Evolutionary conservation across 2,797 vertebrate species (phyloP).

Genomic region (Rhinoraja longicauda): DNA sequence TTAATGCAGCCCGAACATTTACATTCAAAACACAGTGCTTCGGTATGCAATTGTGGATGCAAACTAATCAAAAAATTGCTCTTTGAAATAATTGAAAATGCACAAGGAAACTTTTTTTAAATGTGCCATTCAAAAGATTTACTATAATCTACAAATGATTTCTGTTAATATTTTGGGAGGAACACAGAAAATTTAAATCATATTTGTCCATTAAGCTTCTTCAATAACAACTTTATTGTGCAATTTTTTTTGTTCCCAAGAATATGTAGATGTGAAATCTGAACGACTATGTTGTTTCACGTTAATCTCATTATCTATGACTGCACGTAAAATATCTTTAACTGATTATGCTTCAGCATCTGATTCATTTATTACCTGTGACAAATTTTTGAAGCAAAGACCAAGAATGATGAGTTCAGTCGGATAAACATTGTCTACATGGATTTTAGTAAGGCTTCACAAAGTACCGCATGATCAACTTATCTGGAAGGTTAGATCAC

Average conservation of each 20-base stretch:
- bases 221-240: background rate
- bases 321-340: background rate
- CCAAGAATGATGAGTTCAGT: too few relatives aligned
- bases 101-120: background rate
- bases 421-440: too few relatives aligned
- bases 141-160: slow-evolving; percentile 4
- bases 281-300: background rate
- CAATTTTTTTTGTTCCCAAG: background rate
- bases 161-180: background rate
- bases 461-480: too few relatives aligned
- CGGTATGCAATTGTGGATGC: background rate
- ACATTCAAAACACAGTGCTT: too few relatives aligned
- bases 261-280: background rate
- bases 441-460: too few relatives aligned
- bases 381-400: background rate
- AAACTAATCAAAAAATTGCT: background rate
- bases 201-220: background rate
- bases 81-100: background rate
- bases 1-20: too few relatives aligned
- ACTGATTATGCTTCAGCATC: background rate
- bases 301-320: slow-evolving; percentile 24
- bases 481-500: too few relatives aligned
- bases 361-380: slow-evolving; percentile 5
- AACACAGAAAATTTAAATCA: background rate
- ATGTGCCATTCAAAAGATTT: slow-evolving; percentile 11